These are phyloP conservation scores for Drosophila meridiana DNA, from an alignment of 2,888 invertebrate genomes.

Conservation along the genomic window DNA sequence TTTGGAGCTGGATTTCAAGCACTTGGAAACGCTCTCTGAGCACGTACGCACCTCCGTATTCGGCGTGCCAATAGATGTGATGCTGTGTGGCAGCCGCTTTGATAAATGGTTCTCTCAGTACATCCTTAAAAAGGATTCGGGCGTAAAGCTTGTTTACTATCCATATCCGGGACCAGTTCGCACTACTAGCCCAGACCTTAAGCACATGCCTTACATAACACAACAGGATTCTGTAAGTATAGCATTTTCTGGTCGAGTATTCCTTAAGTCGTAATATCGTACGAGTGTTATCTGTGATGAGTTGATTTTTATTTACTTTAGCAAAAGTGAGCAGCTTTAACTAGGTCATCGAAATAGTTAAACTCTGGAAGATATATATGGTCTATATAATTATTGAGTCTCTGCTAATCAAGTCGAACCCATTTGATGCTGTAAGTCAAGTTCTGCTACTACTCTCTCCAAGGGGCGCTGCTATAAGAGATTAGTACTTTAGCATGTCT, in stretches of 20 bases:
- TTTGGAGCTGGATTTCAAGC: constrained; percentile 84
- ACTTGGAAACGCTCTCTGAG: constrained; percentile 61
- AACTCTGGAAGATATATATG: not conserved
- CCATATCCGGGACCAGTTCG: constrained; percentile 85
- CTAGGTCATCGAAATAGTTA: not conserved
- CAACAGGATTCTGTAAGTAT: constrained; percentile 73
- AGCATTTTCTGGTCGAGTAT: not conserved
- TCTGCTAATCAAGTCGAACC: not conserved
- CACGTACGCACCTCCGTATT: constrained; percentile 86
- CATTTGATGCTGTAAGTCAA: not conserved
- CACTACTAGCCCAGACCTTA: constrained; percentile 70
- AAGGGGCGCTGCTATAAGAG: not conserved
- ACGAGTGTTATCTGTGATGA: not conserved
- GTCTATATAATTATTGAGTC: not conserved
- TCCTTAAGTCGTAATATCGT: not conserved
- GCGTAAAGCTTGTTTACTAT: constrained; percentile 88
- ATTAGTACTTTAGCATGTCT: not conserved
- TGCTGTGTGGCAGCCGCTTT: constrained; percentile 90
- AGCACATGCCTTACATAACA: constrained; percentile 64
- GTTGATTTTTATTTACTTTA: not conserved
- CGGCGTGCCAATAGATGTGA: constrained; percentile 87
- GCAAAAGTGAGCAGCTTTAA: not conserved
- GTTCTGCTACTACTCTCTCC: not conserved
- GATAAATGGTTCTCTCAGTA: constrained; percentile 90
- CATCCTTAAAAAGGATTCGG: constrained; percentile 85